Evolutionary conservation across 1,140 invertebrate species (phyloP), one percentile per base, ranked within the genome.

Genomic region (Condylostylus longicornis): DNA sequence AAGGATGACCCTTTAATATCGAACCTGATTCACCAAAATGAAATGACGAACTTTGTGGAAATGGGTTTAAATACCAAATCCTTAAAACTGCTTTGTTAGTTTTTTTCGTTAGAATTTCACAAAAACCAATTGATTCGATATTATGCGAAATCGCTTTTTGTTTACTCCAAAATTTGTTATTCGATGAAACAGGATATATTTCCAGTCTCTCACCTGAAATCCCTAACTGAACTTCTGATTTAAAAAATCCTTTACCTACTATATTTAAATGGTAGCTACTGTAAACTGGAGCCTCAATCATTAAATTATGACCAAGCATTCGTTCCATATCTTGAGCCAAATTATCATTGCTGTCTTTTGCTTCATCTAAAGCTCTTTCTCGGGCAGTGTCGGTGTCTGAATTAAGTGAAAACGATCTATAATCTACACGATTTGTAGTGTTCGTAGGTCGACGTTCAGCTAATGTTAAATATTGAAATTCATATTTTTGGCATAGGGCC

Each of bases 401-500:
- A 6, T 54, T 56, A 45, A 58, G 54, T 3, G 54, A 60, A 29
- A 60, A 54, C 10, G 51, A 50, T 17, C 52, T 44, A 29, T 55
- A 61, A 38, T 71, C 69, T 18, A 62, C 56, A 17, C 64, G 50
- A 18, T 64, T 69, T 48, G 54, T 49, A 1, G 44, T 43, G 5
- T 49, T 49, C 32, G 53, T 15, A 1, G 49, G 50, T 1, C 48
- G 37, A 2, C 70, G 66, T 60, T 90, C 80, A 8, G 89, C 77
- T 15, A 96, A 63, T n/a, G 87, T 89, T 21, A 96, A 66, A 48
- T 79, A 80, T 7, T 72, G 75, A 61, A 96, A 95, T 19, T 85
- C 85, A 69, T 91, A 97, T 64, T 95, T 95, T 3, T 79, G 77
- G 43, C 94, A 81, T 13, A 75, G 75, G 65, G 96, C 90, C 47